Evolutionary conservation across 2,888 invertebrate species (phyloP).

Genomic region (Gryllus longicercus): DNA sequence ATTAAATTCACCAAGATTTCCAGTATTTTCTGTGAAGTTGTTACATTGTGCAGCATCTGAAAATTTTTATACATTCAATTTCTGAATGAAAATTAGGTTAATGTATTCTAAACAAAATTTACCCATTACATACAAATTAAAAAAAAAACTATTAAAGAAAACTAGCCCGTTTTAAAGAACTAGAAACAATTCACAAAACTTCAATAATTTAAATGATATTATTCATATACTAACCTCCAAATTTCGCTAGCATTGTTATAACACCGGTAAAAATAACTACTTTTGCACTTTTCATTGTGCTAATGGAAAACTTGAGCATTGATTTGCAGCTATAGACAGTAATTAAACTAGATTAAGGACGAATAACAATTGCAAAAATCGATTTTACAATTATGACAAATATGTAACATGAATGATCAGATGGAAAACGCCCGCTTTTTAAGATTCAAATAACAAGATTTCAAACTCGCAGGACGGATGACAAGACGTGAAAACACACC

Average conservation of each 20-base stretch:
- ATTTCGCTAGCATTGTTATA: not conserved
- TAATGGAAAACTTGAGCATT: not conserved
- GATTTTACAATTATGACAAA: not conserved
- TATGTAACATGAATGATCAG: no score
- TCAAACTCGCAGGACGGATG: no score
- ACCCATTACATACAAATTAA: not conserved
- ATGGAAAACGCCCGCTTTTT: no score
- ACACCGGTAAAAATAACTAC: not conserved
- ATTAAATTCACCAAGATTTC: not conserved
- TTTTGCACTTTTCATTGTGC: not conserved
- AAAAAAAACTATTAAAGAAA: not conserved
- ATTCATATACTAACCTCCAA: not conserved
- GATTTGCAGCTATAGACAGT: not conserved
- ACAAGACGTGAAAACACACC: no score
- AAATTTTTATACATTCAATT: not conserved
- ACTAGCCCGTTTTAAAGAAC: not conserved
- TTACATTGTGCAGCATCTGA: not conserved
- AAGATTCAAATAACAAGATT: no score
- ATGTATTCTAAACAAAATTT: not conserved
- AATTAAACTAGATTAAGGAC: not conserved
- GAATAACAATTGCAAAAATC: not conserved
- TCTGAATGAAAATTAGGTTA: not conserved
- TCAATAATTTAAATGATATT: not conserved
- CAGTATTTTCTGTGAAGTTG: not conserved
- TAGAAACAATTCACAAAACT: no score